Evolutionary conservation across 1,140 invertebrate genomes (phyloP), one percentile per base, ranked within the genome.

Genomic region (Aphelenchoides avenae): DNA sequence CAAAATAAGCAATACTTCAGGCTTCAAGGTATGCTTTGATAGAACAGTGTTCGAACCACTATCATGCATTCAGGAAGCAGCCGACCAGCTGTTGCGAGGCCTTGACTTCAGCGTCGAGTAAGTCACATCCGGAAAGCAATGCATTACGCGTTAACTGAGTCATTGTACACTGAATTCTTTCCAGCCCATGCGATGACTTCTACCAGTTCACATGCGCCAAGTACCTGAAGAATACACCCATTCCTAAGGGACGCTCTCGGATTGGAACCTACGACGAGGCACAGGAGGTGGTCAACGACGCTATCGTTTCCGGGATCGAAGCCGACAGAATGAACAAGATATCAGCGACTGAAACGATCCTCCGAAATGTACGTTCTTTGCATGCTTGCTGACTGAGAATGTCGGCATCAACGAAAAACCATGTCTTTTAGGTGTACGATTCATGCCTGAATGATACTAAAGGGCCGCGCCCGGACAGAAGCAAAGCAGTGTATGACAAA

Each of bases 141-240:
- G n/a, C n/a, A n/a, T n/a, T n/a, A n/a, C n/a, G n/a, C n/a, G n/a
- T n/a, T n/a, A n/a, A n/a, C n/a, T n/a, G n/a, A n/a, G n/a, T n/a
- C n/a, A n/a, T n/a, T n/a, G n/a, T n/a, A n/a, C n/a, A n/a, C n/a
- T n/a, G n/a, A n/a, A n/a, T n/a, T n/a, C n/a, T n/a, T n/a, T n/a
- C n/a, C n/a, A n/a, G n/a, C 40, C 82, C 83, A 3, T 85, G 84
- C 63, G 71, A 80, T 9, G 79, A 84, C 65, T 83, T 84, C 61
- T 83, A 81, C 75, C 71, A 80, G 37, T 85, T 81, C 65, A 77
- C 82, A 5, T 85, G 84, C 65, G 82, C 82, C 5, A 75, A 76
- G 20, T 84, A 82, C 82, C 68, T 82, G 6, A 58, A 70, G 44
- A 60, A 71, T 7, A 77, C 78, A 24, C 73, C 75, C 1, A 77